These are phyloP conservation scores for Platalea minor DNA, from an alignment of 2,797 vertebrate genomes.

Conservation along the genomic window DNA sequence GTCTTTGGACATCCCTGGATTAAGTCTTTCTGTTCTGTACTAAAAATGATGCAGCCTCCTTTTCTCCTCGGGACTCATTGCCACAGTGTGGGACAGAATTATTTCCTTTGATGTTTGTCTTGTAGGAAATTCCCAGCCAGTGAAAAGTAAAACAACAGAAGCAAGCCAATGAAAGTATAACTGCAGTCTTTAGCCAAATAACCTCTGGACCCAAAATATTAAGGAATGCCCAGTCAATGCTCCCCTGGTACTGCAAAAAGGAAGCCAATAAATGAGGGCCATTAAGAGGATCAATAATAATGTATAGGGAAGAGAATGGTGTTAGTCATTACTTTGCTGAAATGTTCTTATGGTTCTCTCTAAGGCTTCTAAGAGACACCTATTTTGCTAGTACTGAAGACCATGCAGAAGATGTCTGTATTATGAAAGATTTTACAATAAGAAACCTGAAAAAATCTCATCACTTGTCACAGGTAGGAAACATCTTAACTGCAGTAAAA, in stretches of 20 bases:
- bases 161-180: background rate
- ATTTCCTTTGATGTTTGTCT: background rate
- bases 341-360: background rate
- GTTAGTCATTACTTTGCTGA: background rate
- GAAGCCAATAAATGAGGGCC: background rate
- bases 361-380: background rate
- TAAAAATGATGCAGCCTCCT: background rate
- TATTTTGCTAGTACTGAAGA: background rate
- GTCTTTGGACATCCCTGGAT: background rate
- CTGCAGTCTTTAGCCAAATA: background rate
- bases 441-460: background rate
- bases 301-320: background rate
- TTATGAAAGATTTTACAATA: background rate
- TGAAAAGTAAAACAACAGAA: background rate
- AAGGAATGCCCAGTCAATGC: background rate
- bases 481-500: background rate
- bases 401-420: background rate
- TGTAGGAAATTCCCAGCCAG: background rate
- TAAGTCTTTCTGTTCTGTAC: background rate
- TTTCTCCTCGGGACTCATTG: background rate
- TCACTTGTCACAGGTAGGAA: background rate
- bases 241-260: background rate
- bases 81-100: background rate
- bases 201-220: background rate
- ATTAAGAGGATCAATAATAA: conserved; percentile 2